These are phyloP conservation scores for Enteromius trimaculatus DNA, from an alignment of 2,797 vertebrate genomes.

Conservation along the genomic window DNA sequence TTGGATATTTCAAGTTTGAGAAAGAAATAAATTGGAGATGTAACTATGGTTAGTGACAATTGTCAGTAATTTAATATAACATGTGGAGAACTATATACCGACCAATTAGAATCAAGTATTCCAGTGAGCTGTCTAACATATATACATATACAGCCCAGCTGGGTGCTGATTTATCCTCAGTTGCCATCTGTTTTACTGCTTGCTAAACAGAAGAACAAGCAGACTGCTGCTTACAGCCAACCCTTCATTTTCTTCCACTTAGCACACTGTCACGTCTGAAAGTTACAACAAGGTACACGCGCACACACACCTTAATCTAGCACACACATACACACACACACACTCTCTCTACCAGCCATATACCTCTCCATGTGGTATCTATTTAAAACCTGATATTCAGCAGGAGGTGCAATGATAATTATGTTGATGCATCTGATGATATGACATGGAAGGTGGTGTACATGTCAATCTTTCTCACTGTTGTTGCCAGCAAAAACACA, in stretches of 20 bases:
- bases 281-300: neutral
- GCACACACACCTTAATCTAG: neutral
- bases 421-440: neutral
- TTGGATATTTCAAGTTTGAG: neutral
- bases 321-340: neutral
- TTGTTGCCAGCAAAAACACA: neutral
- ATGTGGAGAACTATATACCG: neutral
- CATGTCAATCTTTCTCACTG: neutral
- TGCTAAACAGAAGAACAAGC: constrained; percentile 31
- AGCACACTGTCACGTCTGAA: constrained; percentile 23
- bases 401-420: neutral
- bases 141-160: constrained; percentile 6
- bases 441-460: neutral
- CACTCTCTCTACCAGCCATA: neutral
- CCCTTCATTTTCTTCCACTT: constrained; percentile 39
- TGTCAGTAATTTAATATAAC: neutral
- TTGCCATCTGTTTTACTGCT: constrained; percentile 44
- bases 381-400: constrained; percentile 11
- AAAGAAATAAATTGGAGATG: neutral
- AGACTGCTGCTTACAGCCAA: constrained; percentile 19
- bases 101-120: neutral
- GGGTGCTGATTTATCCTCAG: constrained; percentile 30
- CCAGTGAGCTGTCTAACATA: neutral
- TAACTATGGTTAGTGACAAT: neutral
- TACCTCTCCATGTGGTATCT: neutral